phyloP scores from a whole-genome alignment of 2,888 invertebrate genomes.

The Pseudeuparius sepicola region DNA sequence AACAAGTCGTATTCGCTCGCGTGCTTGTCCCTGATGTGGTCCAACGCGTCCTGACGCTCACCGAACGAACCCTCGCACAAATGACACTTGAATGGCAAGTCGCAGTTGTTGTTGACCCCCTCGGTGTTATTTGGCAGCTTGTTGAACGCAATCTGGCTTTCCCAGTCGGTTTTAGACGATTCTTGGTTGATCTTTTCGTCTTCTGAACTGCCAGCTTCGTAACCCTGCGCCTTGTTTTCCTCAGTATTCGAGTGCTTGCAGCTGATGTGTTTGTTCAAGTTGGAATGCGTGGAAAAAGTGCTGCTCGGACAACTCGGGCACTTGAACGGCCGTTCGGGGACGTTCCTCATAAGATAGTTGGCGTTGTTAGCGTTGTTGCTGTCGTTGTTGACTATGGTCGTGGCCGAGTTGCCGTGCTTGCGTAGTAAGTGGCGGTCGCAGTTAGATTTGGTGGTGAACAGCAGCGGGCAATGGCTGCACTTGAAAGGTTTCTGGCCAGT shows the following conservation, averaged over 20 bases:
- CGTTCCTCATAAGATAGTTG: slow-evolving; percentile 50
- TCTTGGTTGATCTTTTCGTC: slow-evolving; percentile 36
- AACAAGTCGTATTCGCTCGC: slow-evolving; percentile 68
- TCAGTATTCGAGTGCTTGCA: slow-evolving; percentile 52
- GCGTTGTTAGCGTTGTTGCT: slow-evolving; percentile 33
- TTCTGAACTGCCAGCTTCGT: slow-evolving; percentile 39
- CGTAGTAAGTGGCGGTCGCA: slow-evolving; percentile 88
- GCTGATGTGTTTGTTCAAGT: slow-evolving; percentile 67
- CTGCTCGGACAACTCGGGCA: slow-evolving; percentile 74
- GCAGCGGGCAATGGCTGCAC: slow-evolving; percentile 83
- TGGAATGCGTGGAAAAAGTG: slow-evolving; percentile 70
- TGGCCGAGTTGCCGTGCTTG: slow-evolving; percentile 61
- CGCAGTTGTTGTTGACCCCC: slow-evolving; percentile 41
- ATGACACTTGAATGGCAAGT: slow-evolving; percentile 84
- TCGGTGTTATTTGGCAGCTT: slow-evolving; percentile 23
- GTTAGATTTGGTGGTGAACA: slow-evolving; percentile 95
- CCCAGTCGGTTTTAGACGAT: slow-evolving; percentile 28
- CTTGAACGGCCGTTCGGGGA: slow-evolving; percentile 69
- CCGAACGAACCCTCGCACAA: slow-evolving; percentile 81
- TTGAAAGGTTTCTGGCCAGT: slow-evolving; percentile 96
- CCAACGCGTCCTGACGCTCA: slow-evolving; percentile 68
- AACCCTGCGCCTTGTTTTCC: slow-evolving; percentile 37
- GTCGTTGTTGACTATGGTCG: slow-evolving; percentile 34
- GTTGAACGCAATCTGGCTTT: slow-evolving; percentile 30
- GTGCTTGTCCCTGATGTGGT: slow-evolving; percentile 70